Conservation (phyloP, 2,113 vertebrate species). For the Phoxinus phoxinus region DNA sequence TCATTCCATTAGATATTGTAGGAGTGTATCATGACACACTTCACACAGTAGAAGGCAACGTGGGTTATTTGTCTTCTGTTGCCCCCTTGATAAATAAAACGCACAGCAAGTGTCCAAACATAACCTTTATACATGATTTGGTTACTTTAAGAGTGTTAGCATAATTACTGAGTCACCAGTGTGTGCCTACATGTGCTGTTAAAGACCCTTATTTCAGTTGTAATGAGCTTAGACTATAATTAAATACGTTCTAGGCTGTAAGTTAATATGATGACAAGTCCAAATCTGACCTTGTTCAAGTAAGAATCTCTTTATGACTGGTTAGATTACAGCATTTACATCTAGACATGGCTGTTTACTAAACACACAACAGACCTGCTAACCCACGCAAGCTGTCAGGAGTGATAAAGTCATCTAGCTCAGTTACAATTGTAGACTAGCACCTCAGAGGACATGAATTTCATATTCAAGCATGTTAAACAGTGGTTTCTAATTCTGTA, state of each 20-base stretch:
- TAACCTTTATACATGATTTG: neutral
- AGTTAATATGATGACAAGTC: slow-evolving; percentile 6
- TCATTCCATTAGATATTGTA: slow-evolving; percentile 22
- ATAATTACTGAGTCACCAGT: neutral
- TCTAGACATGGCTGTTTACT: slow-evolving; percentile 21
- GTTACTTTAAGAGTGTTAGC: neutral
- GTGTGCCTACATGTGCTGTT: neutral
- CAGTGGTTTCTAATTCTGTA: neutral
- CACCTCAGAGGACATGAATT: neutral
- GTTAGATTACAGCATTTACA: neutral
- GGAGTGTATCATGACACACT: neutral
- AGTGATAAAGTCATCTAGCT: slow-evolving; percentile 2
- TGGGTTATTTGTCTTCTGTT: slow-evolving; percentile 3
- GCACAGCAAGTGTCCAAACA: neutral
- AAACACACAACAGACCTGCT: slow-evolving; percentile 28
- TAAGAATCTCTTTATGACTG: neutral
- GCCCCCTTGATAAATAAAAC: slow-evolving; percentile 1
- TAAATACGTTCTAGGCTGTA: neutral
- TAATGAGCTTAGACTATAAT: slow-evolving; percentile 23
- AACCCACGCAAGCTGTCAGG: slow-evolving; percentile 13
- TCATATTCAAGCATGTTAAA: neutral
- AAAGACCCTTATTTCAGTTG: neutral
- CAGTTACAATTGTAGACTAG: neutral
- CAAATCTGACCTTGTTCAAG: neutral
- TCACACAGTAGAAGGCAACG: neutral